Evolutionary conservation across 2,888 invertebrate genomes (phyloP).

Genomic region (Nematopogon swammerdamellus): DNA sequence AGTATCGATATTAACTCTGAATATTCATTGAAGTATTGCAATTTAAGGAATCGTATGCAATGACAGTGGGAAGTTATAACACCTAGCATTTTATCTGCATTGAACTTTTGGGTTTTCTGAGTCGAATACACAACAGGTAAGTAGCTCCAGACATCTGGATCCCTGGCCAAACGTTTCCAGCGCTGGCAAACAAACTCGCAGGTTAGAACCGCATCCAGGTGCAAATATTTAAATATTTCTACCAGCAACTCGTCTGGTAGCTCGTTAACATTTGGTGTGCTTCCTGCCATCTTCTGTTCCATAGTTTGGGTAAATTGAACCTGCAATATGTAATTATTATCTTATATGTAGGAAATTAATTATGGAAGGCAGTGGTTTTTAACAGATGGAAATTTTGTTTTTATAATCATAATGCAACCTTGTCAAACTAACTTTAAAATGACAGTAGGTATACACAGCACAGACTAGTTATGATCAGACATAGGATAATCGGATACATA

Average conservation of each 20-base stretch:
- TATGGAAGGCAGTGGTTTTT: no score
- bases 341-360: no score
- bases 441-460: no score
- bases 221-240: slow-evolving; percentile 32
- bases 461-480: no score
- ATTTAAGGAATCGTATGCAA: slow-evolving; percentile 27
- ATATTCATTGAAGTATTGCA: slow-evolving; percentile 39
- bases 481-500: no score
- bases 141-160: slow-evolving; percentile 30
- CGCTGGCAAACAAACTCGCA: slow-evolving; percentile 34
- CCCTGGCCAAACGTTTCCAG: slow-evolving; percentile 33
- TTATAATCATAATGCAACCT: no score
- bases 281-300: no score
- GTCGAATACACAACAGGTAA: slow-evolving; percentile 33
- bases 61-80: slow-evolving; percentile 30
- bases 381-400: no score
- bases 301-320: no score
- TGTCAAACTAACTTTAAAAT: no score
- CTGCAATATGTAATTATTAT: no score
- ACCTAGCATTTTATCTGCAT: slow-evolving; percentile 25
- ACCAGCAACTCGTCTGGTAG: slow-evolving; percentile 41
- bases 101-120: slow-evolving; percentile 31
- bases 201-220: slow-evolving; percentile 27
- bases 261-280: no score
- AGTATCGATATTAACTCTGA: slow-evolving; percentile 26